These are phyloP conservation scores for Heliconius ismenius DNA, from an alignment of 2,888 invertebrate species.

Conservation along the genomic window DNA sequence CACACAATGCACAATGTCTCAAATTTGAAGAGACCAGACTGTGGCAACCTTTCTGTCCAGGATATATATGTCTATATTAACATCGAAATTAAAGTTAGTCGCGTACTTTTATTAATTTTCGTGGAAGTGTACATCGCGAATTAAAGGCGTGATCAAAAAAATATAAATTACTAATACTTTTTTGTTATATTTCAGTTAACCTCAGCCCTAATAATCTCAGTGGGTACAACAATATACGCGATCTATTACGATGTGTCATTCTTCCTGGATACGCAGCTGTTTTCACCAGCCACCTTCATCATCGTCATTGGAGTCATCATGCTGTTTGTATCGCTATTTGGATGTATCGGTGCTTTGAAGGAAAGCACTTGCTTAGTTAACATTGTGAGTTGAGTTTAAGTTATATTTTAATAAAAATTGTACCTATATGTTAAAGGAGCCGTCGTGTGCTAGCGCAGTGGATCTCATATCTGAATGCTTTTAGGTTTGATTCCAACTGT, in stretches of 20 bases:
- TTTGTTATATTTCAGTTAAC: conserved; percentile 82
- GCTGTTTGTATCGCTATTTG: conserved; percentile 92
- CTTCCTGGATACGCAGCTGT: conserved; percentile 89
- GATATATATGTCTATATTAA: too few species aligned
- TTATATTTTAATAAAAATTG: too few species aligned
- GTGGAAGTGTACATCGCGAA: too few species aligned
- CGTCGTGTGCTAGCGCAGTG: neutral
- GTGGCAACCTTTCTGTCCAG: too few species aligned
- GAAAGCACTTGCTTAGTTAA: conserved; percentile 93
- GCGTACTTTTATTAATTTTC: too few species aligned
- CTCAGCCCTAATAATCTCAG: conserved; percentile 86
- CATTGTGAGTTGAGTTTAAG: conserved; percentile 78
- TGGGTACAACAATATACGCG: conserved; percentile 86
- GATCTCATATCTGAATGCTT: too few species aligned
- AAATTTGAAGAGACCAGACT: too few species aligned
- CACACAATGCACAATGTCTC: too few species aligned
- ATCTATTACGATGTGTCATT: conserved; percentile 88
- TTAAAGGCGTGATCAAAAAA: neutral
- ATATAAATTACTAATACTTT: conserved; percentile 17
- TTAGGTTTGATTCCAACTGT: neutral
- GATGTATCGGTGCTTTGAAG: conserved; percentile 93
- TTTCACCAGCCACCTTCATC: conserved; percentile 91
- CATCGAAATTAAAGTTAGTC: too few species aligned
- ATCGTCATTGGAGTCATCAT: conserved; percentile 92
- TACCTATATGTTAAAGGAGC: too few species aligned